phyloP scores from a whole-genome alignment of 2,888 invertebrate genomes.

The Polietes domitor region DNA sequence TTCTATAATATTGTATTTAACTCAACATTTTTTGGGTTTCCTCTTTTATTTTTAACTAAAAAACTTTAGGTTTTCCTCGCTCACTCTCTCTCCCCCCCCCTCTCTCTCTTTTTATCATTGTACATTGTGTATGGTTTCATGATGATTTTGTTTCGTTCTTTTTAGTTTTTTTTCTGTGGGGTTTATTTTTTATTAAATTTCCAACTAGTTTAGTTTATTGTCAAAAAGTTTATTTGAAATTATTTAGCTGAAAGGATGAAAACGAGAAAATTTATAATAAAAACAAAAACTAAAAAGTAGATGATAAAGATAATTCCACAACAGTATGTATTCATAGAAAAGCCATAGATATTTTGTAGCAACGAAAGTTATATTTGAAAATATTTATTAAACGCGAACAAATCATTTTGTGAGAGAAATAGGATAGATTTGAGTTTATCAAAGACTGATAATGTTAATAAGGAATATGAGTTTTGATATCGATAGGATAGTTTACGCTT shows the following conservation, averaged over 20 bases:
- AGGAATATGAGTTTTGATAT: no score
- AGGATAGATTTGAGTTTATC: not conserved
- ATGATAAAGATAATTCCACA: conserved; percentile 5
- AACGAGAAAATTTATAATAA: not conserved
- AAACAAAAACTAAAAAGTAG: not conserved
- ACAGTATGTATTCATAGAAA: conserved; percentile 25
- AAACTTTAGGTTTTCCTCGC: conserved; percentile 49
- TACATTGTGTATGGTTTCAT: conserved; percentile 10
- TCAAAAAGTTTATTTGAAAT: conserved; percentile 52
- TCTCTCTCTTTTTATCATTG: no score
- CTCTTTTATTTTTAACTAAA: conserved; percentile 30
- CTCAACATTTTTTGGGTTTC: conserved; percentile 34
- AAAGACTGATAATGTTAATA: no score
- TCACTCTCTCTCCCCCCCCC: not conserved
- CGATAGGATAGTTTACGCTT: no score
- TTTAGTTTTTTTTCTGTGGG: no score
- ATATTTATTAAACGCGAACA: conserved; percentile 1
- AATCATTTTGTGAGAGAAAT: no score
- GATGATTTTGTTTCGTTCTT: conserved; percentile 24
- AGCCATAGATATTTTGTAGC: not conserved
- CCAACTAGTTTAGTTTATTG: conserved; percentile 64
- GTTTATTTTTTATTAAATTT: conserved; percentile 41
- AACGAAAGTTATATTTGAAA: not conserved
- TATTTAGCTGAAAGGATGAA: conserved; percentile 11
- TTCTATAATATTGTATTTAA: conserved; percentile 45